Conservation (phyloP, 1,140 invertebrate genomes). For the Anthonomus grandis region DNA sequence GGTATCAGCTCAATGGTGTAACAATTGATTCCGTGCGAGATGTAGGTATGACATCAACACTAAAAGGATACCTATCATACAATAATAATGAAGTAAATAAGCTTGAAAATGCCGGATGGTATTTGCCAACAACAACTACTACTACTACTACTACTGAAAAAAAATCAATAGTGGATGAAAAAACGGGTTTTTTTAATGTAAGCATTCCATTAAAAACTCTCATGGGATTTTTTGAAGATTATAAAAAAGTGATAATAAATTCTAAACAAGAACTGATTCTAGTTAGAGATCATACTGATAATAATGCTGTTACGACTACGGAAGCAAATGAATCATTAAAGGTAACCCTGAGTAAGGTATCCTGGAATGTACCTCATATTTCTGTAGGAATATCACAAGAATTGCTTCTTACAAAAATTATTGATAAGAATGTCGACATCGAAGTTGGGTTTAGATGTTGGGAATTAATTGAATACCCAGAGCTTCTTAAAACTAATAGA, state of each 20-base stretch:
- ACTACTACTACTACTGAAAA: no score
- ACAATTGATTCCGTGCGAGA: no score
- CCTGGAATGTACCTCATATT: conserved; percentile 6
- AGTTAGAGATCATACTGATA: background rate
- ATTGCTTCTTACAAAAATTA: conserved; percentile 7
- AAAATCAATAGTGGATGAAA: no score
- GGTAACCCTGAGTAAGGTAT: background rate
- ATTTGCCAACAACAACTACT: no score
- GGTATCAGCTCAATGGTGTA: background rate
- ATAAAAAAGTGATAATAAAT: no score
- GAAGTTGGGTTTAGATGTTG: conserved; percentile 4
- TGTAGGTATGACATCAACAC: no score
- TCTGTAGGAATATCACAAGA: conserved; percentile 10
- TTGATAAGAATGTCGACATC: conserved; percentile 9
- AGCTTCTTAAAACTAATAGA: no score
- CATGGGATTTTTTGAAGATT: no score
- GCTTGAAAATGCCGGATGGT: conserved; percentile 10
- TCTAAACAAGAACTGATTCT: no score
- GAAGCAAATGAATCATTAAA: background rate
- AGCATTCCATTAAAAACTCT: no score
- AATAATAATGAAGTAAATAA: background rate
- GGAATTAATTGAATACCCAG: conserved; percentile 5
- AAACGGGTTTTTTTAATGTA: no score
- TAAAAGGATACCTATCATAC: no score
- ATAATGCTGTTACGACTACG: background rate